Conservation (phyloP, 2,113 vertebrate genomes). For the Tonatia bakeri region DNA sequence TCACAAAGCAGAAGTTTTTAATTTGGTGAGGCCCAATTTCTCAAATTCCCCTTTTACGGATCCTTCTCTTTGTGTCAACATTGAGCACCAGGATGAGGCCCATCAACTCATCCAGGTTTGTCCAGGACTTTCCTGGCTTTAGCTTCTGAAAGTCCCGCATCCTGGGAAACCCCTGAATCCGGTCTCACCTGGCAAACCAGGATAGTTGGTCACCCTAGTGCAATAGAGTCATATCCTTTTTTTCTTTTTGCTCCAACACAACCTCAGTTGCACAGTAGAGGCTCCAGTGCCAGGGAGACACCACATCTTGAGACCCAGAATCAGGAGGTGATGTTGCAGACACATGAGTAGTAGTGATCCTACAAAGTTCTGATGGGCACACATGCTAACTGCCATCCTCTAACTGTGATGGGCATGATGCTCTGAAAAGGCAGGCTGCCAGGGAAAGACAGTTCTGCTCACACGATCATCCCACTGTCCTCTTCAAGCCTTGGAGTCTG, state of each 20-base stretch:
- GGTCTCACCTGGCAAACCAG: background rate
- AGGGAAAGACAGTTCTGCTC: background rate
- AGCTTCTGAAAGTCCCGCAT: background rate
- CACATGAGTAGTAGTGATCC: background rate
- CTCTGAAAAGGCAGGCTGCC: background rate
- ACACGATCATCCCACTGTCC: background rate
- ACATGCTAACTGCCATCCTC: background rate
- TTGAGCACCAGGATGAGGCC: background rate
- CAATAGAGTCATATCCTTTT: background rate
- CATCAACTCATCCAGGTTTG: background rate
- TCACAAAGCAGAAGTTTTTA: background rate
- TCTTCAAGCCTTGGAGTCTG: background rate
- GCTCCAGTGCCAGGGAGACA: background rate
- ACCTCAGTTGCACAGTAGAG: background rate
- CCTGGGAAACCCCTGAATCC: background rate
- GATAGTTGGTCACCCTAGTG: background rate
- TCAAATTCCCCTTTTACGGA: background rate
- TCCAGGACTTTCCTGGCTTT: background rate
- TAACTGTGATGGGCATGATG: background rate
- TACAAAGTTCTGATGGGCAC: background rate
- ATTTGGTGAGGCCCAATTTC: background rate
- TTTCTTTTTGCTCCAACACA: background rate
- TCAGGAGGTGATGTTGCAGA: background rate
- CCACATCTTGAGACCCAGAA: background rate
- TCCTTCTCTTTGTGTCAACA: background rate